Evolutionary conservation across 2,797 vertebrate genomes (phyloP).

Genomic region (Hydrocynus forskahlii): DNA sequence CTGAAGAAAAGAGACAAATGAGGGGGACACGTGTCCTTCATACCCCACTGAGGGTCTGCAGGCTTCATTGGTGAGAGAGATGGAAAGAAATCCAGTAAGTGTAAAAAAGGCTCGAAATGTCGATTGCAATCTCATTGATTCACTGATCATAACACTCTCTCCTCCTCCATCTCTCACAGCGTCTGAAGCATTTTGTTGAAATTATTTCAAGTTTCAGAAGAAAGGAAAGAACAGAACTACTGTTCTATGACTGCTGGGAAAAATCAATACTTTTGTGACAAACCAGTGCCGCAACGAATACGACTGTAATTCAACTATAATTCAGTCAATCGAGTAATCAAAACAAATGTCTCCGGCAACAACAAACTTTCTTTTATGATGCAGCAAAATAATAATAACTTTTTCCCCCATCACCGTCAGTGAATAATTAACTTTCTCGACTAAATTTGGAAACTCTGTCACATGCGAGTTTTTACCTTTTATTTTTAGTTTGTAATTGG

Average conservation of each 20-base stretch:
- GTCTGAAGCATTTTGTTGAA: background rate
- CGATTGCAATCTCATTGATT: background rate
- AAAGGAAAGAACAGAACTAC: background rate
- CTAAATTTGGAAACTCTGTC: too few relatives aligned
- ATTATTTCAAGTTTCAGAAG: background rate
- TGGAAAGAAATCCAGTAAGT: background rate
- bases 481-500: too few relatives aligned
- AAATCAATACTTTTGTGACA: background rate
- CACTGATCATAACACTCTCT: background rate
- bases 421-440: too few relatives aligned
- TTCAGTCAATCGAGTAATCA: too few relatives aligned
- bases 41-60: conserved; percentile 12
- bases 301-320: too few relatives aligned
- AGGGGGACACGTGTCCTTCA: conserved; percentile 9
- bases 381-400: too few relatives aligned
- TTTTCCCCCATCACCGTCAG: too few relatives aligned
- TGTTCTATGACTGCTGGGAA: background rate
- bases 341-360: too few relatives aligned
- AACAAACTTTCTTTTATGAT: background rate
- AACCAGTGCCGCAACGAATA: background rate
- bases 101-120: conserved; percentile 2
- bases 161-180: background rate
- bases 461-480: too few relatives aligned
- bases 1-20: conserved; percentile 1
- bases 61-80: conserved; percentile 19